Evolutionary conservation across 2,797 vertebrate genomes (phyloP), one percentile per base, ranked within the genome.

Genomic region (Crocidura indochinensis): DNA sequence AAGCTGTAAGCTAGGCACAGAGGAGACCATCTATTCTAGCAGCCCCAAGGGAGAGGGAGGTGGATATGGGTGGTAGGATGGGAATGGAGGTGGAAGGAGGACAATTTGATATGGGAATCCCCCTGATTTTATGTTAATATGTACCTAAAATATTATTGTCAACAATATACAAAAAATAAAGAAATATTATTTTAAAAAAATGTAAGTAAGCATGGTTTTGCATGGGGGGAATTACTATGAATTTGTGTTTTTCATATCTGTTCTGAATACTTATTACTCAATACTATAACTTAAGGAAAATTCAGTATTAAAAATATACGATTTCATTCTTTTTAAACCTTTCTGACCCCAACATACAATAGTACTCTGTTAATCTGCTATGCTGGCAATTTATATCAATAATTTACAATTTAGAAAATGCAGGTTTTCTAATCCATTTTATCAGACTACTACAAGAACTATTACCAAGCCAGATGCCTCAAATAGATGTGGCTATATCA

Each of bases 211-310:
- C n/a, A 46, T 19, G 11, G 60, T 53, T 82, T 27, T 80, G 49
- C 17, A 77, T 72, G 87, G 87, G 72, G 29, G 44, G 51, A 81
- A 79, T 68, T 8, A 46, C 44, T 46, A 79, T 47, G 62, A 79
- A 73, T 8, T 60, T 60, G 56, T 60, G 56, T 6, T 60, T 60
- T 60, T 60, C 19, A 19, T 60, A 60, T 60, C 8, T 47, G 29
- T 71, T 82, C 29, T 95, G 46, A 89, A 71, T 56, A 89, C 4
- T 92, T 81, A 79, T 93, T 84, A 76, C 12, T 68, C 24, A 73
- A 80, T 19, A 77, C 67, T 74, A 11, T 71, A 89, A 71, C 60
- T 75, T 49, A 27, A 38, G 53, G 4, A 76, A 92, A 85, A 91
- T 76, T 85, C 27, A 60, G 15, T 56, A 84, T 74, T 15, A 51